Conservation (phyloP, 2,797 vertebrate species). For the Enteromius mattozi region DNA sequence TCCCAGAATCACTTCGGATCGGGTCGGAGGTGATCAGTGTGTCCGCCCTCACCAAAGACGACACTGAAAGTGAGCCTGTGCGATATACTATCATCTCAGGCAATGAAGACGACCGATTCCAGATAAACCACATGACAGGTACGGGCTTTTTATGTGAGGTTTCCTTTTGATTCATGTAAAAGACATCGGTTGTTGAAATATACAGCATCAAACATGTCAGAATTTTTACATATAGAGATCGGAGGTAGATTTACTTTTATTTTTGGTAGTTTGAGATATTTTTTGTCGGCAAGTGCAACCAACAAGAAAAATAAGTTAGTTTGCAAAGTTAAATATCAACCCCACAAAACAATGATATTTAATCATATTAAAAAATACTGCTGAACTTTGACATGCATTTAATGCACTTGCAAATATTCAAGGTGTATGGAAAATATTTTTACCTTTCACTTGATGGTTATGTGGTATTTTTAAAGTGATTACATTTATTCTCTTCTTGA, state of each 20-base stretch:
- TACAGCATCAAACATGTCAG: background rate
- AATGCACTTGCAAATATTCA: background rate
- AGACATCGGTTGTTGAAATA: background rate
- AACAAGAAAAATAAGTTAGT: background rate
- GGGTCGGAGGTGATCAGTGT: slow-evolving; percentile 86
- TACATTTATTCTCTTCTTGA: background rate
- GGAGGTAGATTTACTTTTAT: background rate
- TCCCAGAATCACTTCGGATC: slow-evolving; percentile 83
- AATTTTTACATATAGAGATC: background rate
- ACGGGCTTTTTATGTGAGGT: slow-evolving; percentile 41
- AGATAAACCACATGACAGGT: slow-evolving; percentile 87
- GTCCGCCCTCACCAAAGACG: slow-evolving; percentile 79
- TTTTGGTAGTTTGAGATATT: too few species aligned
- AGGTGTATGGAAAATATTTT: background rate
- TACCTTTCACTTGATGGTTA: background rate
- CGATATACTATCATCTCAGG: slow-evolving; percentile 86
- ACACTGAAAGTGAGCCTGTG: slow-evolving; percentile 75
- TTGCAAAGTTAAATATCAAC: background rate
- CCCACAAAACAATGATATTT: background rate
- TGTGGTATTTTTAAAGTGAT: background rate
- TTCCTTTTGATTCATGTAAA: background rate
- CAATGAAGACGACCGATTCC: slow-evolving; percentile 86
- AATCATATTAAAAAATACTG: too few species aligned
- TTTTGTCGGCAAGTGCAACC: background rate
- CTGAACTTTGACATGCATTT: background rate